These are phyloP conservation scores for Drosophila paranaensis DNA, from an alignment of 2,888 invertebrate genomes.

Conservation along the genomic window DNA sequence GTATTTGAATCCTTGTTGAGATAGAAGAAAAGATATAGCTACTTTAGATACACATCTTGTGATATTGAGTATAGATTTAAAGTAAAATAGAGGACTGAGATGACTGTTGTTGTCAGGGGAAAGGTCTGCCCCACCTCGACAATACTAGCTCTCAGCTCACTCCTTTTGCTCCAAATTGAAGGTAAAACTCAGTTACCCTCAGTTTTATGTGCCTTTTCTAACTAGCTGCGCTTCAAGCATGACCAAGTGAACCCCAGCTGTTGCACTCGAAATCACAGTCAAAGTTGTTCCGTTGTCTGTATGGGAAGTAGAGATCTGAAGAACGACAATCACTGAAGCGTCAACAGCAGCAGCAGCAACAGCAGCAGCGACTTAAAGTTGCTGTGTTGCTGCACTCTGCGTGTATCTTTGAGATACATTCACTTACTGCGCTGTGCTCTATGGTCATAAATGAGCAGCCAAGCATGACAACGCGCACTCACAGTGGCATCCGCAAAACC, in stretches of 20 bases:
- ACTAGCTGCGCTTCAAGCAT: constrained; percentile 52
- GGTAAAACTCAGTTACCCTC: constrained; percentile 35
- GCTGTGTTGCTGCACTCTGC: constrained; percentile 44
- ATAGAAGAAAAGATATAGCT: not conserved
- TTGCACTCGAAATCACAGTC: constrained; percentile 55
- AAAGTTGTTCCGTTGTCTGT: not conserved
- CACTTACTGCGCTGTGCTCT: constrained; percentile 56
- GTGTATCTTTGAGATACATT: constrained; percentile 59
- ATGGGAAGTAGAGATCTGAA: constrained; percentile 26
- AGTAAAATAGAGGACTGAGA: no score
- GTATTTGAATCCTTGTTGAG: not conserved
- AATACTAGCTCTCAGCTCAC: not conserved
- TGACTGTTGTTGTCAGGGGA: not conserved
- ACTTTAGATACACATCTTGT: not conserved
- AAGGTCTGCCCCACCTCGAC: not conserved
- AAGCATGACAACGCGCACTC: constrained; percentile 58
- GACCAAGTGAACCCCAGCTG: constrained; percentile 46
- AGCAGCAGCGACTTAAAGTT: constrained; percentile 59
- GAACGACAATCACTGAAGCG: constrained; percentile 66
- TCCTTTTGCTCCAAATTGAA: not conserved
- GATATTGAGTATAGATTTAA: not conserved
- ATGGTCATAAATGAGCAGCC: constrained; percentile 81
- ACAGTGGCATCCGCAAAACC: constrained; percentile 16
- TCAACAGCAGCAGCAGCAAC: constrained; percentile 22
- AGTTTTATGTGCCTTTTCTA: not conserved